These are phyloP conservation scores for Salvelinus sp. DNA, from an alignment of 2,113 vertebrate genomes.

Conservation along the genomic window DNA sequence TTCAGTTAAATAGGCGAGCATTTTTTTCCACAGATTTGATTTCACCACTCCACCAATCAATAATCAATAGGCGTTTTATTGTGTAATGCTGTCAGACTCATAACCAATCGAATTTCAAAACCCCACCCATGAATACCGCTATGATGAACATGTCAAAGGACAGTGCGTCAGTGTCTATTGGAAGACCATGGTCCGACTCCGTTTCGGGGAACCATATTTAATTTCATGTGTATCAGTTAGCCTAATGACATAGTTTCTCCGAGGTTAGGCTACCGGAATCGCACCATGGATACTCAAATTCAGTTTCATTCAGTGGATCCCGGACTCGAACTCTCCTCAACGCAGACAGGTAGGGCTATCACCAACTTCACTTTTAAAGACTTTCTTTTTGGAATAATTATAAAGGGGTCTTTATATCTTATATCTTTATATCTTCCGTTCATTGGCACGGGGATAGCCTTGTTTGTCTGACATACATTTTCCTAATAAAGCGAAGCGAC, in stretches of 20 bases:
- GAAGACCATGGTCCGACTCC: neutral
- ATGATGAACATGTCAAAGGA: slow-evolving; percentile 1
- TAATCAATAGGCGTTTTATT: slow-evolving; percentile 37
- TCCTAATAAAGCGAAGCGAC: no score
- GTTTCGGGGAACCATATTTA: neutral
- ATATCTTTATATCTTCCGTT: no score
- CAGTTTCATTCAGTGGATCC: neutral
- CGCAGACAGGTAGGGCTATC: no score
- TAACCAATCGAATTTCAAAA: slow-evolving; percentile 49
- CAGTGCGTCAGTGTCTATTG: neutral
- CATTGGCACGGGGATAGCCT: no score
- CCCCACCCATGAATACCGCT: slow-evolving; percentile 62
- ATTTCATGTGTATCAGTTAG: neutral
- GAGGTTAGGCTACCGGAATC: neutral
- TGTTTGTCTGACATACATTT: no score
- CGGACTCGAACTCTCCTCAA: neutral
- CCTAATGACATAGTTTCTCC: neutral
- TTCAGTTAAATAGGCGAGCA: neutral
- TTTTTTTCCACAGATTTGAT: neutral
- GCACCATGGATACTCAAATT: neutral
- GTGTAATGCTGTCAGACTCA: slow-evolving; percentile 42
- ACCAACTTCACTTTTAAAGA: no score
- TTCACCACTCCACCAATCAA: no score
- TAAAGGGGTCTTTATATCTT: no score
- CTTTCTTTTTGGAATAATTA: no score